Evolutionary conservation across 2,888 invertebrate species (phyloP).

Genomic region (Argynnis bischoffii): DNA sequence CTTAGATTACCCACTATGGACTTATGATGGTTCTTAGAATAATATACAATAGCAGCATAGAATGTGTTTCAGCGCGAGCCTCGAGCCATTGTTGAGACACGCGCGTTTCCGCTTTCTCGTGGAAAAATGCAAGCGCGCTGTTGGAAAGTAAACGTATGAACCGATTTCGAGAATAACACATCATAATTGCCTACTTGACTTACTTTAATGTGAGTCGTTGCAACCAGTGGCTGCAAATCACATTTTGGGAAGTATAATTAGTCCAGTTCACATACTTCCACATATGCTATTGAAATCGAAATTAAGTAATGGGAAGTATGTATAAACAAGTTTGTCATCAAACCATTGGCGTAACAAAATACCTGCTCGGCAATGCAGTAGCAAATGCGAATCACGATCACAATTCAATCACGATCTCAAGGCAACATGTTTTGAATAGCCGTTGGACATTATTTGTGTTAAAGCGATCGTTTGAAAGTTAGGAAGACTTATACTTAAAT

Average conservation of each 20-base stretch:
- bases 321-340: slow-evolving; percentile 33
- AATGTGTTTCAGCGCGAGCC: slow-evolving; percentile 71
- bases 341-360: slow-evolving; percentile 31
- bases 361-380: slow-evolving; percentile 33
- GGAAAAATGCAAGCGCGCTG: slow-evolving; percentile 77
- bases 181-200: slow-evolving; percentile 43
- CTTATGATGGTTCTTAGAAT: slow-evolving; percentile 66
- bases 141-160: slow-evolving; percentile 70
- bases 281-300: slow-evolving; percentile 31
- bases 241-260: background rate
- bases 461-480: slow-evolving; percentile 41
- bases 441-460: slow-evolving; percentile 34
- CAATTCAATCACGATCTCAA: slow-evolving; percentile 44
- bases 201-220: slow-evolving; percentile 38
- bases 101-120: slow-evolving; percentile 81
- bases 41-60: slow-evolving; percentile 67
- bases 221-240: slow-evolving; percentile 12
- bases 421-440: slow-evolving; percentile 44
- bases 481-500: slow-evolving; percentile 35
- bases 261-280: background rate
- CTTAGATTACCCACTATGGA: slow-evolving; percentile 31
- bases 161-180: slow-evolving; percentile 50
- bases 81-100: slow-evolving; percentile 72
- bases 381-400: slow-evolving; percentile 42
- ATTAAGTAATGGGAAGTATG: slow-evolving; percentile 22